phyloP scores from a whole-genome alignment of 2,797 vertebrate genomes.

The Ibycter americanus region DNA sequence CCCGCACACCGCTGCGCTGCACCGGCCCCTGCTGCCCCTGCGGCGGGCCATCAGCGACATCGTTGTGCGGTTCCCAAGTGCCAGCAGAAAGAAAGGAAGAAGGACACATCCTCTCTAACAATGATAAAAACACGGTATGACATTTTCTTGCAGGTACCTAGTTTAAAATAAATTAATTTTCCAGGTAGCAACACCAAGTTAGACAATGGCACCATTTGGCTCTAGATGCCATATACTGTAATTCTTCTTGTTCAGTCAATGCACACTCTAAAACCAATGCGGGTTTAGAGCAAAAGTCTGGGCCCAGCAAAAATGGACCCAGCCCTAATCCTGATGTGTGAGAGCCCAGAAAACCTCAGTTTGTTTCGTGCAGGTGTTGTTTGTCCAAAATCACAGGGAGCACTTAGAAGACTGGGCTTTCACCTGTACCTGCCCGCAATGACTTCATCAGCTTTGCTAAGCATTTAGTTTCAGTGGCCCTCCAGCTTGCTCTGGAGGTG shows the following conservation, averaged over 20 bases:
- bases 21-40: background rate
- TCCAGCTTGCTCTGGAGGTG: background rate
- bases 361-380: background rate
- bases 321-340: background rate
- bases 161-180: background rate
- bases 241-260: background rate
- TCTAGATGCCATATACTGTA: no score
- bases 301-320: background rate
- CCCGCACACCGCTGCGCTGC: background rate
- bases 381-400: background rate
- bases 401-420: background rate
- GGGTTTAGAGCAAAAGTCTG: background rate
- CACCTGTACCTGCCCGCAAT: background rate
- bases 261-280: fast-evolving
- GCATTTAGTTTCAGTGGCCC: background rate
- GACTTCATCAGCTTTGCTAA: background rate
- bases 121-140: background rate
- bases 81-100: no score
- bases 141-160: background rate
- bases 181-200: no score
- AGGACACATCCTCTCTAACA: no score
- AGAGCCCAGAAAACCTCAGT: background rate
- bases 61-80: fast-evolving
- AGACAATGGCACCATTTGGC: no score
- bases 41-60: background rate